Evolutionary conservation across 1,140 invertebrate species (phyloP).

Genomic region (Antheraea pernyi): DNA sequence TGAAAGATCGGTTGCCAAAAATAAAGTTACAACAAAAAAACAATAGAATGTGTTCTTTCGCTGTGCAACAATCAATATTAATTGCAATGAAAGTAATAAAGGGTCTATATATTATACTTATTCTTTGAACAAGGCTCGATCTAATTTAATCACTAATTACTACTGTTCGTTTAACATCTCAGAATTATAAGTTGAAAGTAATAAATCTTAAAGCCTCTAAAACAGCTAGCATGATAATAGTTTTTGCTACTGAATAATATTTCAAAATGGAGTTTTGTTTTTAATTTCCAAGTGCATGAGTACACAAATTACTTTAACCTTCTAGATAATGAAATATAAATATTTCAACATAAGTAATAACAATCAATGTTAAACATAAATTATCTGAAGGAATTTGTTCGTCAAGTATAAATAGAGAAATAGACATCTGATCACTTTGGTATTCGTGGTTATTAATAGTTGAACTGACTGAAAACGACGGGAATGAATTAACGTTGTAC

Average conservation of each 20-base stretch:
- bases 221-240: background rate
- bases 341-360: slow-evolving; percentile 19
- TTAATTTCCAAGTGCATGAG: slow-evolving; percentile 24
- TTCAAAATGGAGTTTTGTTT: slow-evolving; percentile 52
- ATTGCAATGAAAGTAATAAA: too few relatives aligned
- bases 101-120: too few relatives aligned
- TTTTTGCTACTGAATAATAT: slow-evolving; percentile 46
- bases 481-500: slow-evolving; percentile 25
- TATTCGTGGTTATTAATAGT: slow-evolving; percentile 35
- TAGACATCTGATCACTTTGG: slow-evolving; percentile 20
- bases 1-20: too few relatives aligned
- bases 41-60: too few relatives aligned
- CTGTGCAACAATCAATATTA: too few relatives aligned
- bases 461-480: slow-evolving; percentile 33
- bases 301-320: background rate
- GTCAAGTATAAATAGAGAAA: slow-evolving; percentile 20
- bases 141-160: too few relatives aligned
- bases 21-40: too few relatives aligned
- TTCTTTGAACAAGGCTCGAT: too few relatives aligned
- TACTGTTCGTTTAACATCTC: too few relatives aligned
- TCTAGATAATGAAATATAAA: background rate
- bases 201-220: slow-evolving; percentile 28
- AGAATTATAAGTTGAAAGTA: too few relatives aligned
- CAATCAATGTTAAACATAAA: slow-evolving; percentile 24
- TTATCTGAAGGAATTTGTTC: slow-evolving; percentile 21